Base-by-base conservation (phyloP, 1,140 invertebrate genomes). In the Batillaria attramentaria region DNA sequence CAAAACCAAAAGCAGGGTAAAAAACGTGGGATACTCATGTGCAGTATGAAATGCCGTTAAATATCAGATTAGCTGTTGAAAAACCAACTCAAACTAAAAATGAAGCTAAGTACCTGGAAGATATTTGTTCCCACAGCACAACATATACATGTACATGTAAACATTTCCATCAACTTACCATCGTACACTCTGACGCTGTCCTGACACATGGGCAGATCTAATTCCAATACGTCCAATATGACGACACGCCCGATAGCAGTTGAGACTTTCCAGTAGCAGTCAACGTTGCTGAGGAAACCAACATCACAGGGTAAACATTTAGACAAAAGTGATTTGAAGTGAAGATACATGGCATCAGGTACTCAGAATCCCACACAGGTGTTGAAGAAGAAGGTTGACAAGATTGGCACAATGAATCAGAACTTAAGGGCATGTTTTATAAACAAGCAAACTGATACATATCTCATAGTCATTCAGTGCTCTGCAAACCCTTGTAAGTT, bases 11-110 rank as follows among this genome's bases (percentile, higher is more conserved):
- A 33, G 98, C 98, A 39, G n/a, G n/a, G n/a, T n/a, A n/a, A n/a
- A n/a, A n/a, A n/a, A n/a, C n/a, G n/a, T n/a, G n/a, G n/a, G n/a
- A n/a, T n/a, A n/a, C n/a, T n/a, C n/a, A n/a, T n/a, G n/a, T n/a
- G n/a, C n/a, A n/a, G n/a, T n/a, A n/a, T 97, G 96, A 82, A 99
- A 97, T 41, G 98, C 97, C 86, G 99, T 93, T 93, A 96, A 98
- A 85, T 95, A 95, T 35, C 97, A 97, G 88, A 97, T 87, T 84
- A 95, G 93, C 68, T 97, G 98, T 92, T 97, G 97, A 96, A 42
- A n/a, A 81, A 80, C 46, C n/a, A 42, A 50, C 4, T 57, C 20
- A n/a, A n/a, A n/a, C n/a, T n/a, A n/a, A n/a, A n/a, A n/a, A n/a
- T n/a, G n/a, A n/a, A n/a, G n/a, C n/a, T n/a, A n/a, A n/a, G n/a